Base-by-base conservation (phyloP, 2,888 invertebrate genomes). In the Psylliodes chrysocephalus region DNA sequence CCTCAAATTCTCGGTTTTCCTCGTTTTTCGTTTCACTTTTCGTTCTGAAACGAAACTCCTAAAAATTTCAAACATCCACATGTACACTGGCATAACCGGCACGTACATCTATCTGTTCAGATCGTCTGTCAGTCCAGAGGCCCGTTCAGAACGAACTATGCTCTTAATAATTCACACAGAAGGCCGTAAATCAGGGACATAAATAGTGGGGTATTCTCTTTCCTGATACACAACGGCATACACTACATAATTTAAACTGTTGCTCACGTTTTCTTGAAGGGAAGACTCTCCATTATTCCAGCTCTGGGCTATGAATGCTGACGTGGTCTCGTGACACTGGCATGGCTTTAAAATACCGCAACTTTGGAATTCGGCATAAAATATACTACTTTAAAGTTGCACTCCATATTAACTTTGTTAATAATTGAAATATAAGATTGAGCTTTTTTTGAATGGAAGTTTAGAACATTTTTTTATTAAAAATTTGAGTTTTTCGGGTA, bases 161-260 rank as follows among this genome's bases (percentile, higher is more conserved):
- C 14, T 18, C 40, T 61, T 40, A 61, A 55, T 54, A 61, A 54
- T 61, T 40, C 40, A 61, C 53, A 35, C 38, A 19, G 40, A 10
- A 42, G 6, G 47, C 53, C 14, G 47, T 61, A 61, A 55, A 61
- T 61, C 54, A 49, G 8, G 38, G 38, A 18, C 33, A 47, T 30
- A 22, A 61, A 55, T 54, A 61, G 46, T 25, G 53, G 33, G 49
- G 10, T 61, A 54, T 61, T 51, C 54, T 54, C 49, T 53, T 54
- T 38, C 54, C 47, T 54, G 61, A 61, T 61, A 49, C 46, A 54
- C 28, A 33, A 46, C 14, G 49, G 35, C 54, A 25, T 53, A 30
- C 47, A 47, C 25, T 53, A 53, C 46, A 63, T 63, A 63, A 63
- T 63, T 63, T 59, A 59, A 59, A 59, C 59, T 63, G 59, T 63